Percentiles rank a stretch among this genome's conserved stretches.
phyloP scores from a whole-genome alignment of 1,140 invertebrate species.

The Amyelois transitella region DNA sequence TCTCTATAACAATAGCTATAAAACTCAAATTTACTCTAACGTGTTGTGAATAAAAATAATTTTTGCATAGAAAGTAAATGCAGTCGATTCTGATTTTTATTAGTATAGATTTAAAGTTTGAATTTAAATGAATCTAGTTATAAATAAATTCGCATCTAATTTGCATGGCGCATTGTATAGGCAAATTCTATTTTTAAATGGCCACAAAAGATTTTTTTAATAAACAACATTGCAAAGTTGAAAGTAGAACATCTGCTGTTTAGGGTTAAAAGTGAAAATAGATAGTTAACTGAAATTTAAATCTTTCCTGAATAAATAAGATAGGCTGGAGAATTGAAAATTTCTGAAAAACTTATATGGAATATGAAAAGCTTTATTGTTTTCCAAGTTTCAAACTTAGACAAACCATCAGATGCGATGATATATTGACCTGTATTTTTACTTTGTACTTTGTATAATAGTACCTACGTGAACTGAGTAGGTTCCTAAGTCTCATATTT shows the following conservation, averaged over 20 bases:
- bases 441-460: too few species aligned
- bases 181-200: conserved; percentile 66
- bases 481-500: too few species aligned
- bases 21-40: conserved; percentile 15
- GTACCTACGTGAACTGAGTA: too few species aligned
- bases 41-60: conserved; percentile 43
- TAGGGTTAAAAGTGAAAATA: conserved; percentile 23
- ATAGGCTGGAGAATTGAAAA: too few species aligned
- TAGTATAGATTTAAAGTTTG: conserved; percentile 23
- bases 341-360: too few species aligned
- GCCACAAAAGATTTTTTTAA: conserved; percentile 71
- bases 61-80: conserved; percentile 39
- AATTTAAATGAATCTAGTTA: conserved; percentile 9
- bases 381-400: too few species aligned
- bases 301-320: conserved; percentile 25
- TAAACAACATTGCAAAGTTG: conserved; percentile 65
- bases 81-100: conserved; percentile 29
- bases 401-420: too few species aligned
- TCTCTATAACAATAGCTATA: conserved; percentile 16
- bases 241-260: conserved; percentile 65
- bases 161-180: conserved; percentile 69
- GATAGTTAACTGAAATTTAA: conserved; percentile 36
- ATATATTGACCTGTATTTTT: too few species aligned
- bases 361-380: too few species aligned
- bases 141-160: conserved; percentile 46